A percentile compares a stretch with the other conserved stretches of the same genome.
Conservation (phyloP, 2,113 vertebrate genomes). For the Pedetes capensis region DNA sequence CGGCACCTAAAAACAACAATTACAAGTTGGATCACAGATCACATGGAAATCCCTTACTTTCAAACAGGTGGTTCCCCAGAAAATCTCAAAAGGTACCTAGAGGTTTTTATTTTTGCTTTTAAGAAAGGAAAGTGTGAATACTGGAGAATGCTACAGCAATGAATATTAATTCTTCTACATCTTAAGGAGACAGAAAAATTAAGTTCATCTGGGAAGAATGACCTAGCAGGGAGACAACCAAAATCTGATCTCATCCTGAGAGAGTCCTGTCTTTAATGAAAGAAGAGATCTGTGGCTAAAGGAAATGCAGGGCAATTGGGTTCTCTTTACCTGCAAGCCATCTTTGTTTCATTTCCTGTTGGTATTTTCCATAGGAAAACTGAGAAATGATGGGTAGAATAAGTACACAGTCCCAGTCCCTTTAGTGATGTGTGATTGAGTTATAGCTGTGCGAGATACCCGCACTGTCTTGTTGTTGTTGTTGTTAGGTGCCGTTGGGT, state of each 20-base stretch:
- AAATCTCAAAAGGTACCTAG: neutral
- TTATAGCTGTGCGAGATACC: neutral
- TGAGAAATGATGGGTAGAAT: neutral
- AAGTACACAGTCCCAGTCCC: neutral
- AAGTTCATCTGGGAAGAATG: neutral
- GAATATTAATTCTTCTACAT: neutral
- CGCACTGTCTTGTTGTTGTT: too few relatives aligned
- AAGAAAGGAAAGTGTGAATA: neutral
- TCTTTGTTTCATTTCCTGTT: neutral
- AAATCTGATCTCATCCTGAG: constrained; percentile 29
- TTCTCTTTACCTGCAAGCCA: neutral
- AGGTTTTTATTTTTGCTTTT: neutral
- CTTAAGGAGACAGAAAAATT: constrained; percentile 16
- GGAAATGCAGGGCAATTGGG: neutral
- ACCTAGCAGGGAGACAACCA: neutral
- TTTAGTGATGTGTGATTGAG: neutral
- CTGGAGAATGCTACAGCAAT: neutral
- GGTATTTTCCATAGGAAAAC: neutral
- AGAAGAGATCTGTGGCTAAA: constrained; percentile 8
- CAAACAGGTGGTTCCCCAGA: neutral
- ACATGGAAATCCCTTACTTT: neutral
- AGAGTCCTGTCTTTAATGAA: neutral
- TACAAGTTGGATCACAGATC: neutral
- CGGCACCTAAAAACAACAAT: too few relatives aligned
- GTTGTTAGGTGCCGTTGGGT: too few relatives aligned